Evolutionary conservation across 2,113 vertebrate species (phyloP).

Genomic region (Cheirogaleus medius): DNA sequence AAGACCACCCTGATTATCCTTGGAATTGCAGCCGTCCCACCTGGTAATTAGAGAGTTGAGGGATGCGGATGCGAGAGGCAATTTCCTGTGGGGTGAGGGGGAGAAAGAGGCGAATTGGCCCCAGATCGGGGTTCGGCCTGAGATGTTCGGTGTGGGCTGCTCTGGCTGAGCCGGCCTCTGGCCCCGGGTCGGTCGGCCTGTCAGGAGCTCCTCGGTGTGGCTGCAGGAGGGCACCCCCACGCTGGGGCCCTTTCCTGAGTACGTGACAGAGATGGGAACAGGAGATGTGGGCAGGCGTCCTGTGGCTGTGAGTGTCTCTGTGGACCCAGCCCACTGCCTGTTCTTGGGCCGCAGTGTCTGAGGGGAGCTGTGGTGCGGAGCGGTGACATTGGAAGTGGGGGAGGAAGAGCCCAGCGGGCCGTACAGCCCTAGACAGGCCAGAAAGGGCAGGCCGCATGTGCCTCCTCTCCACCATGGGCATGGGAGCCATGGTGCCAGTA

Average conservation of each 20-base stretch:
- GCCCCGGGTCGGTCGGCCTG: not conserved
- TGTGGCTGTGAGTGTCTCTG: not conserved
- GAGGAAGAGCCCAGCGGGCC: not conserved
- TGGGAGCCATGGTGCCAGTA: not conserved
- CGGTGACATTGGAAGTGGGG: not conserved
- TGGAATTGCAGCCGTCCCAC: constrained; percentile 79
- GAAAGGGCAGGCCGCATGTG: accelerated
- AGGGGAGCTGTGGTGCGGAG: not conserved
- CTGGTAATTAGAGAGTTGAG: constrained; percentile 82
- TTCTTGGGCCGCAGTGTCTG: not conserved
- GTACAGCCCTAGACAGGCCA: not conserved
- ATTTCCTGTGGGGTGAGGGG: constrained; percentile 70
- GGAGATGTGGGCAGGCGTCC: not conserved
- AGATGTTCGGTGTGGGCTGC: constrained; percentile 72
- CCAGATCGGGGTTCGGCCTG: constrained; percentile 78
- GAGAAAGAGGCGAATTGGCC: constrained; percentile 65
- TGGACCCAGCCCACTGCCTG: not conserved
- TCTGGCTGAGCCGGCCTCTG: constrained; percentile 56
- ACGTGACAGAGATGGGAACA: not conserved
- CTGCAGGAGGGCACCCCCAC: not conserved
- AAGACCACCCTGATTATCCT: constrained; percentile 81
- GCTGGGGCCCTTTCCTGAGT: not conserved
- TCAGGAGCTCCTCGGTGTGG: not conserved
- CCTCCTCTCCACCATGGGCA: not conserved
- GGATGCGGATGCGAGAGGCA: constrained; percentile 51